These are phyloP conservation scores for Manis javanica DNA, from an alignment of 2,797 vertebrate species.

Conservation along the genomic window DNA sequence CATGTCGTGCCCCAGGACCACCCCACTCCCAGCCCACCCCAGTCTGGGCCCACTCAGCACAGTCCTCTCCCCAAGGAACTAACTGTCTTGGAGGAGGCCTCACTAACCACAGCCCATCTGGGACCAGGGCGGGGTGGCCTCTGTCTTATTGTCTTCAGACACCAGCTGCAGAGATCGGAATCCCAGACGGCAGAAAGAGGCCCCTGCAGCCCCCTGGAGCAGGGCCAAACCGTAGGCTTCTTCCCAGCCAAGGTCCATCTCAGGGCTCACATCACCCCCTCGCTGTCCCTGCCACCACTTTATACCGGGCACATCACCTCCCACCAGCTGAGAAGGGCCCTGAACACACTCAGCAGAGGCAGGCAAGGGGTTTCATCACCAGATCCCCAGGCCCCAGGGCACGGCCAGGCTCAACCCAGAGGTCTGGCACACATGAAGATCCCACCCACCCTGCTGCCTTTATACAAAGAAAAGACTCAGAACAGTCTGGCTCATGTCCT, in stretches of 20 bases:
- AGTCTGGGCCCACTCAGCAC: constrained; percentile 48
- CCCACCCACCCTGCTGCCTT: constrained; percentile 73
- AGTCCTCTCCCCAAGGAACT: constrained; percentile 69
- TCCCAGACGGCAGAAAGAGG: constrained; percentile 69
- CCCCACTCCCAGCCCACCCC: constrained; percentile 65
- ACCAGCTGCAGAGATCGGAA: constrained; percentile 71
- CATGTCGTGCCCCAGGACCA: constrained; percentile 60
- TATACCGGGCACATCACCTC: constrained; percentile 50
- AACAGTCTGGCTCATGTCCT: constrained; percentile 27
- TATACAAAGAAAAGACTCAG: constrained; percentile 25
- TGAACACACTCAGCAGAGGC: not conserved
- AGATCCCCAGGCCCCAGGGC: not conserved
- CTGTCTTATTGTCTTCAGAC: constrained; percentile 71
- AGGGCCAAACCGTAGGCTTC: constrained; percentile 48
- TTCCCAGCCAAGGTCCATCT: constrained; percentile 55
- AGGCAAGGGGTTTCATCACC: not conserved
- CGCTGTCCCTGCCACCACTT: not conserved
- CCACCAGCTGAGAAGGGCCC: not conserved
- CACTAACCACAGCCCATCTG: constrained; percentile 81
- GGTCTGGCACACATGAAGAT: constrained; percentile 61
- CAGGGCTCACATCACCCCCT: fast-evolving
- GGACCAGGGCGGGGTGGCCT: constrained; percentile 73
- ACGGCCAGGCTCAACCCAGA: constrained; percentile 61
- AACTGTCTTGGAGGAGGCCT: constrained; percentile 72
- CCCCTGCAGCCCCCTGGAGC: constrained; percentile 73